Evolutionary conservation across 2,113 vertebrate genomes (phyloP).

Genomic region (Mormyrus lacerda): DNA sequence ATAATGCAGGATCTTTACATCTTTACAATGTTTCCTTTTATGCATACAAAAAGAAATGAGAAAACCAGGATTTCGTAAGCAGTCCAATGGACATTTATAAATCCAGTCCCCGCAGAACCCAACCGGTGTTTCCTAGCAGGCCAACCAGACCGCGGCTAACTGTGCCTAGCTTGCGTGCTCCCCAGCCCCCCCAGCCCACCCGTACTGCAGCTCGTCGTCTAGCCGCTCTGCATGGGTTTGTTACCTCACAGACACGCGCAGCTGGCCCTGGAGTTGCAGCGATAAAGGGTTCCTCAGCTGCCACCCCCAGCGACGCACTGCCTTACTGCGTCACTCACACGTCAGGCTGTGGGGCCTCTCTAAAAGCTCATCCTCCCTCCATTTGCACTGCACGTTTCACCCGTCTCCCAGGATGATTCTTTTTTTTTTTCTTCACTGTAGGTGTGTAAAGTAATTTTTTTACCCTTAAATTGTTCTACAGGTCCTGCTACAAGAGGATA

Average conservation of each 20-base stretch:
- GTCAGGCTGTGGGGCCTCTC: slow-evolving; percentile 22
- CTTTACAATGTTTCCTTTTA: slow-evolving; percentile 74
- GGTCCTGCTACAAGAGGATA: slow-evolving; percentile 56
- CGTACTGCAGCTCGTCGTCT: slow-evolving; percentile 59
- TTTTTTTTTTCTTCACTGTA: slow-evolving; percentile 26
- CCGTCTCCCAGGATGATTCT: slow-evolving; percentile 32
- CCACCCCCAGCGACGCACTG: not conserved
- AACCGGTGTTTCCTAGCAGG: slow-evolving; percentile 25
- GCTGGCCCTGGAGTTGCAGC: not conserved
- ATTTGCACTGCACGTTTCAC: not conserved
- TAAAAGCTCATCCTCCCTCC: slow-evolving; percentile 41
- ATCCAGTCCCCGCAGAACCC: slow-evolving; percentile 54
- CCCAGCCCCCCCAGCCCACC: slow-evolving; percentile 32
- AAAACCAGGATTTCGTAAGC: slow-evolving; percentile 51
- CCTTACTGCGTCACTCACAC: slow-evolving; percentile 19
- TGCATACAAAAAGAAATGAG: slow-evolving; percentile 55
- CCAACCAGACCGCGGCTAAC: not conserved
- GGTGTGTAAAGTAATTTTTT: slow-evolving; percentile 33
- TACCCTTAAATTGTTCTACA: slow-evolving; percentile 47
- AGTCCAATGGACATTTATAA: slow-evolving; percentile 32
- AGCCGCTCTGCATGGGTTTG: slow-evolving; percentile 47
- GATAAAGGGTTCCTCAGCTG: slow-evolving; percentile 24
- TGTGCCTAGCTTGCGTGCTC: not conserved
- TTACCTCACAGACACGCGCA: slow-evolving; percentile 49
- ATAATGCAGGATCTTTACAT: slow-evolving; percentile 81